Conservation (phyloP, 92 coral and sea anemone species). For the Epizoanthus stellaris region DNA sequence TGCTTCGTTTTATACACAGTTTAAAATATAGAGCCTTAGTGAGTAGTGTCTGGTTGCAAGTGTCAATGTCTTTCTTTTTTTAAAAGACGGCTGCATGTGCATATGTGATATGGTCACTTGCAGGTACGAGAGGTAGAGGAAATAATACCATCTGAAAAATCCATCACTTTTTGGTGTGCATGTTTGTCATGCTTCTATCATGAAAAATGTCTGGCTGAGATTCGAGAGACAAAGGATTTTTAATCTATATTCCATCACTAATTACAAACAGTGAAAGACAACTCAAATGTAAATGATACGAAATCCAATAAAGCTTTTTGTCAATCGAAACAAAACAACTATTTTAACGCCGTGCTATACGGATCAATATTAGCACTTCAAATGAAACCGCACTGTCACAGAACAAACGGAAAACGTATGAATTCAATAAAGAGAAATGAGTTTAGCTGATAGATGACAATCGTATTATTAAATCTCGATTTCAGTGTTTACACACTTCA, state of each 20-base stretch:
- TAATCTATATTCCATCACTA: not conserved
- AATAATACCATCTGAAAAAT: not conserved
- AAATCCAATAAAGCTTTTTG: slow-evolving; percentile 35
- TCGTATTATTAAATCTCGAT: not conserved
- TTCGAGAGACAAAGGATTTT: not conserved
- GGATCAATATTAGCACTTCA: slow-evolving; percentile 23
- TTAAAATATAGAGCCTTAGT: too few relatives aligned
- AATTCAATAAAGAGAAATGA: not conserved
- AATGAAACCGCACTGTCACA: slow-evolving; percentile 13
- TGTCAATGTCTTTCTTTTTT: too few relatives aligned
- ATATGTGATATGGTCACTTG: not conserved
- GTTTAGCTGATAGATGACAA: not conserved
- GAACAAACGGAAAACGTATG: not conserved
- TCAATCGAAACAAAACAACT: slow-evolving; percentile 28
- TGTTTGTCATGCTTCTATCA: not conserved
- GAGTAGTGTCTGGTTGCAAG: too few relatives aligned
- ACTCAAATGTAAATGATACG: slow-evolving; percentile 3
- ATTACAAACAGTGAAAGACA: not conserved
- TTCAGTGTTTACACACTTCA: slow-evolving; percentile 13
- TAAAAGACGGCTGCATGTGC: too few relatives aligned
- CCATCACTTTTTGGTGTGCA: not conserved
- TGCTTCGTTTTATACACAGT: too few relatives aligned
- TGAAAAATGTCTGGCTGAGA: not conserved
- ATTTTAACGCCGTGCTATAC: not conserved
- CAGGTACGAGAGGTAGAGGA: not conserved